Percentiles rank a stretch among this genome's conserved stretches.
phyloP scores from a whole-genome alignment of 2,888 invertebrate species.

The Psylliodes chrysocephalus region DNA sequence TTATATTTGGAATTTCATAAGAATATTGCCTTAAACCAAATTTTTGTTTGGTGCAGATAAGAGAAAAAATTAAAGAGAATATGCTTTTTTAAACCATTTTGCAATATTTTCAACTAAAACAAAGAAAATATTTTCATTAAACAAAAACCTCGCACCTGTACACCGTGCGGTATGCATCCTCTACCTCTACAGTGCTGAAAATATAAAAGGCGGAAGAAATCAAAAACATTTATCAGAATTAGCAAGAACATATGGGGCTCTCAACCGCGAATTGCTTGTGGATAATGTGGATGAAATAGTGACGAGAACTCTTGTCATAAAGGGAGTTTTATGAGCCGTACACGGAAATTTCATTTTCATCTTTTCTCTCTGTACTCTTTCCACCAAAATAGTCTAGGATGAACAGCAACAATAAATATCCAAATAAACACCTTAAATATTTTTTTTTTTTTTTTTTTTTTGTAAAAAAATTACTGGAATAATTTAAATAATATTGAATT shows the following conservation, averaged over 20 bases:
- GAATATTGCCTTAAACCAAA: too few relatives aligned
- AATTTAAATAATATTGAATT: too few relatives aligned
- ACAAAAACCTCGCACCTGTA: neutral
- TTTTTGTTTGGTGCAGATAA: too few relatives aligned
- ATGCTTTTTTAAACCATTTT: too few relatives aligned
- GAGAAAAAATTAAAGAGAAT: too few relatives aligned
- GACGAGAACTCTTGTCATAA: conserved; percentile 62
- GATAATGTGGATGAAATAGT: conserved; percentile 59
- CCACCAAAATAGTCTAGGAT: conserved; percentile 8
- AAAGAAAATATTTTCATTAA: neutral
- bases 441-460: too few relatives aligned
- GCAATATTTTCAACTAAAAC: too few relatives aligned
- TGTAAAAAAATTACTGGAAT: too few relatives aligned
- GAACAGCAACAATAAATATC: neutral
- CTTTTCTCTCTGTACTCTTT: conserved; percentile 51
- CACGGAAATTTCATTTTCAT: conserved; percentile 57
- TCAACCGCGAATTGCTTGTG: conserved; percentile 60
- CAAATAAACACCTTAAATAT: too few relatives aligned
- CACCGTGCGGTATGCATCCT: neutral
- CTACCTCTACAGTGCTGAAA: too few relatives aligned
- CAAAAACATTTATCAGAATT: conserved; percentile 64
- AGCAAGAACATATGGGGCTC: conserved; percentile 57
- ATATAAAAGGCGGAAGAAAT: conserved; percentile 49
- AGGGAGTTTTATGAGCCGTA: conserved; percentile 59
- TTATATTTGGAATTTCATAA: too few relatives aligned